Base-by-base conservation (phyloP, 2,113 vertebrate species). In the Beaufortia kweichowensis region DNA sequence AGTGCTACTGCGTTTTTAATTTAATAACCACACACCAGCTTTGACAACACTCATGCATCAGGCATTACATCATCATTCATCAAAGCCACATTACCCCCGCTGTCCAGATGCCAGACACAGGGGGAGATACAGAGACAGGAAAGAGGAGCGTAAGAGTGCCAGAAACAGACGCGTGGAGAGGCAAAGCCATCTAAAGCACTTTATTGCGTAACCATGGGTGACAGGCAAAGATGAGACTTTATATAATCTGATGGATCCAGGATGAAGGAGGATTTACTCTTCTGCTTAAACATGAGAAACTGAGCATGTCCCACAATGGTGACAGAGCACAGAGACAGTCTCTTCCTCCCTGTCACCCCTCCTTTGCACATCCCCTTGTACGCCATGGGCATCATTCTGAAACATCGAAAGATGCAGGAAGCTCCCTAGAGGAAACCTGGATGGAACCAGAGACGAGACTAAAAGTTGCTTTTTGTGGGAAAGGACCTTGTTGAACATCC, bases 201-300 rank as follows among this genome's bases (percentile, higher is more conserved):
- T 79, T 76, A 72, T 79, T 76, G 62, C 62, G 76, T 79, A 79
- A 76, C 66, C 76, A 73, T 62, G 53, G 46, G 46, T 79, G 68
- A 73, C 43, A 77, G 77, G 12, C 73, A 48, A 72, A 65, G 35
- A 57, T 50, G 76, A 65, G 66, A 65, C 77, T 77, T 82, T 79
- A 82, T 73, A 73, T 79, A 79, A 82, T 73, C 79, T 76, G 73
- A 82, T 73, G 68, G 61, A 82, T 67, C 56, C 72, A 80, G 61
- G 64, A 76, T 80, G 79, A 82, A 73, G 62, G 46, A 79, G 71
- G 68, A 79, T 79, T 79, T 77, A 68, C 46, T 21, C 66, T 71
- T 53, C 50, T 72, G 53, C 62, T 68, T 73, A 79, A 75, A n/a
- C 77, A 77, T 68, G 74, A 79, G 77, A 79, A 63, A 41, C 28